Base-by-base conservation (phyloP, 1,140 invertebrate species). In the Megalopta genalis region DNA sequence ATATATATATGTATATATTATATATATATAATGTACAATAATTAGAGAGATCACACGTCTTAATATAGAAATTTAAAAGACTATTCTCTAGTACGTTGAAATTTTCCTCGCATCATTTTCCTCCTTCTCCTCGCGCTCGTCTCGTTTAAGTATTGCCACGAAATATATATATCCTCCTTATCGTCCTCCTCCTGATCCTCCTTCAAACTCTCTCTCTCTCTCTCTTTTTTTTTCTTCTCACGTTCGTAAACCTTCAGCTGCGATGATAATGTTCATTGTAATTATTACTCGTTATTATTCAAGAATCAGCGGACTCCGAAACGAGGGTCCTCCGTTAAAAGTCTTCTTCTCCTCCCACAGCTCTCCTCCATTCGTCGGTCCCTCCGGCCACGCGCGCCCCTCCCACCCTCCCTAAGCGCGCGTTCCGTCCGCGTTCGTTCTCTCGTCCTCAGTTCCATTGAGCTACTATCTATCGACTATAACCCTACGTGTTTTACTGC, bases 21-120 rank as follows among this genome's bases (percentile, higher is more conserved):
- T 52, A 52, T 52, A 52, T 52, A 52, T 77, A 86, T 91, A 92
- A 91, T 91, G 87, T 92, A 93, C 92, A 92, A 90, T 92, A 92
- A 92, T 92, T 91, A 92, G 91, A 92, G 92, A 93, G 92, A 93
- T 93, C 92, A 93, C 92, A 92, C 92, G 91, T 92, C 90, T 93
- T 93, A 93, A 92, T 91, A 88, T 92, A 92, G 90, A 92, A 92
- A 92, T 92, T 92, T 91, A 91, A 92, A 92, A 93, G 91, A 92
- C 91, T 92, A 92, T 91, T 87, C 68, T 90, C 89, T 92, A 92
- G 89, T 89, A 90, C 90, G 90, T 92, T 81, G 87, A 92, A 91
- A 90, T 88, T 73, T 32, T 83, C 42, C 63, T 71, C 67, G 69
- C 72, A n/a, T 57, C 57, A 52, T 52, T 52, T 79, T 60, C 18